Evolutionary conservation across 2,888 invertebrate genomes (phyloP), one percentile per base, ranked within the genome.

Genomic region (Hypercompe scribonia): DNA sequence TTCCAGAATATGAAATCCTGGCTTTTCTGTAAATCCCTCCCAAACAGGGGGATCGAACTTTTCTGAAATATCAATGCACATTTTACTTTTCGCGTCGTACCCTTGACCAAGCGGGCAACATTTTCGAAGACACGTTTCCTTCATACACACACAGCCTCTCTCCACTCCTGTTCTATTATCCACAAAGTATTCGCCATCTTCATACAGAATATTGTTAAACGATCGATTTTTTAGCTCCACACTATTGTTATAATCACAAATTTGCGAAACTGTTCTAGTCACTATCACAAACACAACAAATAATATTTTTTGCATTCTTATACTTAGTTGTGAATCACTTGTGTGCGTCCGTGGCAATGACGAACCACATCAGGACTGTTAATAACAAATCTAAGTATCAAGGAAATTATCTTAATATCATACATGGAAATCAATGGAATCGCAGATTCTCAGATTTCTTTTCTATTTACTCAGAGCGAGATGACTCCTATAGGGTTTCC

Each of bases 61-160:
- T 33, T 64, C 61, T 33, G 63, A 13, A 54, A 46, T 24, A 39
- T 66, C 18, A 11, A 61, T 28, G 54, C 74, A 74, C 36, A 13
- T 34, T 18, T 36, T 39, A 11, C 24, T 64, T 34, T 24, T 42
- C 28, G 31, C 21, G 31, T 74, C 34, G 68, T 90, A 91, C 0
- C 81, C 90, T 15, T 77, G 79, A 0, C 94, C 93, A 0, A 84
- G 76, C 0, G 91, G 91, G 70, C 94, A 94, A 50, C 94, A 94
- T 74, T 94, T 94, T 1, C 86, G 75, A 0, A 91, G 65, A 73
- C 93, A 94, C 3, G 63, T 79, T 42, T 86, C 81, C 46, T 90
- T 90, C 3, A 78, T 79, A 68, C 92, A 92, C 3, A 90, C 71
- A 81, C 93, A 94, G 0, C 90, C 92, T 76, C 89, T 84, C 63